A percentile compares a stretch with the other conserved stretches of the same genome.
Evolutionary conservation across 2,888 invertebrate species (phyloP).

Genomic region (Mythimna loreyi): DNA sequence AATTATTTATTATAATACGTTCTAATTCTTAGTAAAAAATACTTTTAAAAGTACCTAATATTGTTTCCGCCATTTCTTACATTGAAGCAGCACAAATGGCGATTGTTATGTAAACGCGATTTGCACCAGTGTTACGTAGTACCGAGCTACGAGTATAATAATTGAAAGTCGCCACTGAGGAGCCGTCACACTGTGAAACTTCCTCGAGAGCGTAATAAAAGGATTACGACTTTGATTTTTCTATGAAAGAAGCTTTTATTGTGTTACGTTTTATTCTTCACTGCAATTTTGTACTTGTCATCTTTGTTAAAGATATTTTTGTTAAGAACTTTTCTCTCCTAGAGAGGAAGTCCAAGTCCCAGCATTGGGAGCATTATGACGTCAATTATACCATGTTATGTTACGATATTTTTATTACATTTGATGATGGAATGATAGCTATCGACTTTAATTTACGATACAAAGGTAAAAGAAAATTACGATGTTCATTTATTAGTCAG

Average conservation of each 20-base stretch:
- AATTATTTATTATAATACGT: no score
- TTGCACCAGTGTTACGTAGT: constrained; percentile 16
- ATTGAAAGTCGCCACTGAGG: constrained; percentile 43
- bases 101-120: constrained; percentile 33
- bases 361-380: no score
- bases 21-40: no score
- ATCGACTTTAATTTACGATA: no score
- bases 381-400: no score
- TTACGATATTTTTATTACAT: background rate
- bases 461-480: background rate
- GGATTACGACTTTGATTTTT: constrained; percentile 52
- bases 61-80: background rate
- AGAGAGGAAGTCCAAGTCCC: no score
- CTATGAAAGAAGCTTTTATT: constrained; percentile 44
- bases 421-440: background rate
- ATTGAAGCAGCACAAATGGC: constrained; percentile 2
- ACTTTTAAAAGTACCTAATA: background rate
- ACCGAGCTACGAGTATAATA: constrained; percentile 30
- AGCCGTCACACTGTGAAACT: constrained; percentile 42
- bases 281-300: constrained; percentile 36
- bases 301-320: background rate
- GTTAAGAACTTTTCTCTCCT: no score
- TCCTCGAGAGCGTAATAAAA: constrained; percentile 42
- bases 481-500: background rate
- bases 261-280: constrained; percentile 25